Percentiles rank a stretch among this genome's conserved stretches.
Evolutionary conservation across 2,797 vertebrate species (phyloP).

Genomic region (Lepilemur ruficaudatus): DNA sequence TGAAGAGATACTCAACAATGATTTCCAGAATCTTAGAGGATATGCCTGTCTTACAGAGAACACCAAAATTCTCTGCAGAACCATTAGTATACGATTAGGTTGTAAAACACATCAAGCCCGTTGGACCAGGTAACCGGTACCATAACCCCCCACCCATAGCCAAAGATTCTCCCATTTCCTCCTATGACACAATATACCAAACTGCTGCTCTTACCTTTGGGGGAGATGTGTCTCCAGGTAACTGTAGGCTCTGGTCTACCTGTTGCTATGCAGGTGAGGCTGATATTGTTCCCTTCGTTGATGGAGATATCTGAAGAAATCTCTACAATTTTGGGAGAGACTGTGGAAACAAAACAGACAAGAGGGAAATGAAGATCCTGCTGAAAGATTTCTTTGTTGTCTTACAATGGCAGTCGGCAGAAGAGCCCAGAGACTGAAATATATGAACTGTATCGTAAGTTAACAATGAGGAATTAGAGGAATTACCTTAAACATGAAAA

Average conservation of each 20-base stretch:
- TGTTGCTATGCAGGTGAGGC: slow-evolving; percentile 88
- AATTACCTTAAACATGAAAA: not conserved
- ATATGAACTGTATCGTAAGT: not conserved
- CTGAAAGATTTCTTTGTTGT: not conserved
- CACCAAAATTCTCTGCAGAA: not conserved
- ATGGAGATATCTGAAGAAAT: slow-evolving; percentile 89
- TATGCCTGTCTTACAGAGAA: not conserved
- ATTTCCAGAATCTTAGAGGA: not conserved
- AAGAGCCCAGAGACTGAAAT: not conserved
- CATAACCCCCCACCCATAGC: not conserved
- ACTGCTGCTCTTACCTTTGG: slow-evolving; percentile 84
- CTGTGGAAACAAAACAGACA: slow-evolving; percentile 77
- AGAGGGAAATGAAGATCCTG: slow-evolving; percentile 49
- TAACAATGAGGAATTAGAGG: not conserved
- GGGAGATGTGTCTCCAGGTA: slow-evolving; percentile 90
- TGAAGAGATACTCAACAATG: not conserved
- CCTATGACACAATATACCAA: fast-evolving
- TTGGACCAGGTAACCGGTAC: not conserved
- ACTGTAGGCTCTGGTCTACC: slow-evolving; percentile 89
- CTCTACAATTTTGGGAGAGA: slow-evolving; percentile 88
- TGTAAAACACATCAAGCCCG: fast-evolving
- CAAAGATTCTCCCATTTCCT: not conserved
- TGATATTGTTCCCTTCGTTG: slow-evolving; percentile 88
- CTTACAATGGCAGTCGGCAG: not conserved
- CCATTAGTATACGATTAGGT: fast-evolving